Base-by-base conservation (phyloP, 2,888 invertebrate species). In the Agriopis aurantiaria region DNA sequence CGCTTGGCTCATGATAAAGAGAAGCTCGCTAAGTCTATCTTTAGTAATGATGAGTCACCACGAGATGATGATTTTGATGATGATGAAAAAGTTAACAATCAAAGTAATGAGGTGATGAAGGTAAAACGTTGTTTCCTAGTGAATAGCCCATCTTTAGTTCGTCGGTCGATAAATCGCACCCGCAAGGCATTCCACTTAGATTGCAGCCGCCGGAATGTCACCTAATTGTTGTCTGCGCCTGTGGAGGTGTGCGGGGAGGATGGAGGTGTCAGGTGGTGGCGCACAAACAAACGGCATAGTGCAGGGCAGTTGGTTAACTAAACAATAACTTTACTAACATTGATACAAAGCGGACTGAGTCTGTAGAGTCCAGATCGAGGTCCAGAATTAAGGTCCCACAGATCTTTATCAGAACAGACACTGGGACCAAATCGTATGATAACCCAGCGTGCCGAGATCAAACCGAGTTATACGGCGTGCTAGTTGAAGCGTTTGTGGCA, bases 181-280 rank as follows among this genome's bases (percentile, higher is more conserved):
- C 72, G 53, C 58, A 78, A 80, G 78, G 80, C 81, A 84, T 84
- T 82, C 83, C 81, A 77, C 78, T 79, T 77, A 81, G 83, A 84
- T 83, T 82, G 84, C 82, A 83, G 79, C 78, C 78, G 66, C 76
- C 69, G 80, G 83, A 81, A 84, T 81, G 78, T 79, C 75, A 71
- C 73, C 82, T 83, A 82, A 82, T 80, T 82, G 81, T 84, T 75
- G 78, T 77, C 76, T 62, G 51, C 71, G 64, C 73, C 69, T 53
- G 14, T 8, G 14, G 55, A 55, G 49, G 65, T 53, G 56, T 17
- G 14, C 5, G 69, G 60, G 53, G 49, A 55, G 52, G 65, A 65
- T 33, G 60, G 55, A 65, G 70, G 48, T 65, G 62, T 52, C 49
- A 61, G 57, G 69, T 56, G 59, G 55, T 11, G 17, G 51, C 33